Base-by-base conservation (phyloP, 2,797 vertebrate species). In the Argentina silus region DNA sequence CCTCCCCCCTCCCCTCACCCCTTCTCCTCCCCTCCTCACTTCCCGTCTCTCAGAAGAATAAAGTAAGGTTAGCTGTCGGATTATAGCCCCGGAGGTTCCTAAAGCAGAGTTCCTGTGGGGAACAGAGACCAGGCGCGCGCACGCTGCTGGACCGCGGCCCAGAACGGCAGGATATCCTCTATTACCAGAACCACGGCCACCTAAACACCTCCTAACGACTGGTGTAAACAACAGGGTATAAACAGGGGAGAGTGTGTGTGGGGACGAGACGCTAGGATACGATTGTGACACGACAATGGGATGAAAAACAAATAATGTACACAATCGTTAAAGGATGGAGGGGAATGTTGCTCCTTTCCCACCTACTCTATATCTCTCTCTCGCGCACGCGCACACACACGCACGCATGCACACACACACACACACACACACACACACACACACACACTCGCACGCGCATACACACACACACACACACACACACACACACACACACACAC, bases 101-200 rank as follows among this genome's bases (percentile, higher is more conserved):
- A 44, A 72, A 64, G 44, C 50, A 19, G 45, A n/a, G n/a, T 50
- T 69, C n/a, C 51, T 21, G 75, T 57, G 45, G 72, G 65, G 42
- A 72, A 56, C 74, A 62, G 67, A 55, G 45, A 76, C 53, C 17
- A 14, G 44, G 44, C 3, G 27, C 74, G 69, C 36, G 72, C 61
- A 79, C 72, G 86, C 83, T 80, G 79, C 75, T 88, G 85, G 85
- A 88, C 59, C 72, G 53, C 17, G 62, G 80, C 88, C 89, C 85
- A 76, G 74, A 86, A 78, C 72, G 81, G 88, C 84, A 85, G 90
- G 88, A 91, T 89, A 92, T 90, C 86, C 81, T 88, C 79, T 68
- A 84, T 78, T 75, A 88, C 78, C 83, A 83, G 86, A 83, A 63
- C 77, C 75, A 72, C 74, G 81, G 74, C 85, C 75, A 83, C 85